Conservation (phyloP, 2,797 vertebrate genomes). For the Dryobates pubescens region DNA sequence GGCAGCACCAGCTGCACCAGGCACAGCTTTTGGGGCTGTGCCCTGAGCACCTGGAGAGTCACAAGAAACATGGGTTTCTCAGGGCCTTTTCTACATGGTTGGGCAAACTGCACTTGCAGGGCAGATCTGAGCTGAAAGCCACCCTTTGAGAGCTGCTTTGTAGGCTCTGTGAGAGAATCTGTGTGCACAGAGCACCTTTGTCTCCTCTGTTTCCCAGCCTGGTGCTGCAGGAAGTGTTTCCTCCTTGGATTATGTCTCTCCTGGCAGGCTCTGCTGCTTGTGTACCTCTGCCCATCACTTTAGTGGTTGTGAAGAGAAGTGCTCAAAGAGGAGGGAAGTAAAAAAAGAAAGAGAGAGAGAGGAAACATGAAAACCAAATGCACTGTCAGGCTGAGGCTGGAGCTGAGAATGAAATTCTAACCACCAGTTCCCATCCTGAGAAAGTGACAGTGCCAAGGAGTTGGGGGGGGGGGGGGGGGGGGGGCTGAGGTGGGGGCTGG, state of each 20-base stretch:
- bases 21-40: accelerated
- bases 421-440: background rate
- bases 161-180: background rate
- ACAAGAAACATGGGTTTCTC: background rate
- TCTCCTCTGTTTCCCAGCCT: background rate
- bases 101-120: background rate
- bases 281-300: background rate
- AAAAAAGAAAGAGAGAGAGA: background rate
- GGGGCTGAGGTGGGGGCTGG: background rate
- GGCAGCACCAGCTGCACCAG: background rate
- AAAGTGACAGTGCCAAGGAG: accelerated
- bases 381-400: background rate
- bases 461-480: background rate
- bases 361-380: background rate
- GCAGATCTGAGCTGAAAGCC: background rate
- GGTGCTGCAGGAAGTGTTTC: background rate
- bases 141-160: accelerated
- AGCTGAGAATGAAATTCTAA: background rate
- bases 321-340: background rate
- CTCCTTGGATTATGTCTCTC: background rate
- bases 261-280: background rate
- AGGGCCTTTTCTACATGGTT: background rate
- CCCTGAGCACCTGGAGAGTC: background rate
- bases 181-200: background rate
- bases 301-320: background rate